These are phyloP conservation scores for Anolis sagrei DNA, from an alignment of 2,113 vertebrate species.

Conservation along the genomic window DNA sequence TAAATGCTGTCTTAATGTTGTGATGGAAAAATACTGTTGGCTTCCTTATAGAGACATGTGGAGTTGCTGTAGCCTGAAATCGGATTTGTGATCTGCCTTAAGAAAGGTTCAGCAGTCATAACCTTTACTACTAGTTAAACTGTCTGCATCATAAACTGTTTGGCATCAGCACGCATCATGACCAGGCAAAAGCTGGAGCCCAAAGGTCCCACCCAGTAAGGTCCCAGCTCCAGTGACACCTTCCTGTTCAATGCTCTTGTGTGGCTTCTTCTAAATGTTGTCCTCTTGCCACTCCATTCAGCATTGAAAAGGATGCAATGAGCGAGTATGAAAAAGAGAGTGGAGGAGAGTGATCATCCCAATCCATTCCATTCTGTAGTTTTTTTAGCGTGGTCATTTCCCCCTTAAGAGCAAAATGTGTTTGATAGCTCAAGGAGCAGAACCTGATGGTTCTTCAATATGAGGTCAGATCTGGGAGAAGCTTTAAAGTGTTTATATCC, in stretches of 20 bases:
- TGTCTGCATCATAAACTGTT: neutral
- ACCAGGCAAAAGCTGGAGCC: neutral
- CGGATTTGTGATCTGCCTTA: conserved; percentile 44
- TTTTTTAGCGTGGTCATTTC: neutral
- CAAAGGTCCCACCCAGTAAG: too few species aligned
- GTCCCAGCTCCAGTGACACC: neutral
- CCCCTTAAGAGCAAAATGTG: neutral
- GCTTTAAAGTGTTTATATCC: neutral
- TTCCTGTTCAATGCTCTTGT: neutral
- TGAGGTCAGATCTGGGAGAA: neutral
- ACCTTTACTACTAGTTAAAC: neutral
- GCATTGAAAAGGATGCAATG: neutral
- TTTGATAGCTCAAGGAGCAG: neutral
- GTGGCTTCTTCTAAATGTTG: neutral
- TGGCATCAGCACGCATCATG: neutral
- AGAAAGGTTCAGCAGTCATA: neutral
- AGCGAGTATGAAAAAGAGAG: neutral
- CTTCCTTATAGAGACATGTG: conserved; percentile 7
- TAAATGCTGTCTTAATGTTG: neutral
- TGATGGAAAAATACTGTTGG: conserved; percentile 7
- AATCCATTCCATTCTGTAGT: neutral
- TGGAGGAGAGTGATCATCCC: neutral
- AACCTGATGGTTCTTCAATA: neutral
- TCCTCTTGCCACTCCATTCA: neutral
- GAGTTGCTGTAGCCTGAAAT: conserved; percentile 9